A percentile compares a stretch with the other conserved stretches of the same genome.
phyloP scores from a whole-genome alignment of 2,113 vertebrate genomes.

The Aegypius monachus region DNA sequence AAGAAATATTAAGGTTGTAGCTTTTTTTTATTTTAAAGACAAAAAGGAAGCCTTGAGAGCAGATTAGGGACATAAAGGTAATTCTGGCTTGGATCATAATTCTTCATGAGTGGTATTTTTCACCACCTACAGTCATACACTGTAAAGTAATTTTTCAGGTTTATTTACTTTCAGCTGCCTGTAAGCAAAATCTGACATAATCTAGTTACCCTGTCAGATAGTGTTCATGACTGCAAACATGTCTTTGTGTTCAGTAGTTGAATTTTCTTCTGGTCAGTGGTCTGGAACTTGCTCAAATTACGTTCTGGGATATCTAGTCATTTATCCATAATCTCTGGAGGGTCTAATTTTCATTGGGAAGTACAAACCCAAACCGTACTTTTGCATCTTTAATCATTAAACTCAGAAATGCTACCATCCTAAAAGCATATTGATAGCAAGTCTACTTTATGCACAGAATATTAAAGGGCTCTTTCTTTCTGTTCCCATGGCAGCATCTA shows the following conservation, averaged over 20 bases:
- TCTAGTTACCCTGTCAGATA: constrained; percentile 61
- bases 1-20: constrained; percentile 67
- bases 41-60: constrained; percentile 46
- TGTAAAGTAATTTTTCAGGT: constrained; percentile 56
- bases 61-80: constrained; percentile 51
- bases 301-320: constrained; percentile 6
- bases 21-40: constrained; percentile 15
- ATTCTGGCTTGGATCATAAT: constrained; percentile 37
- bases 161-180: constrained; percentile 66
- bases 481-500: constrained; percentile 44
- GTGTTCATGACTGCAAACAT: constrained; percentile 6
- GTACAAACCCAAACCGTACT: background rate
- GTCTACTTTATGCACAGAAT: background rate
- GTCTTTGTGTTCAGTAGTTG: constrained; percentile 9
- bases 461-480: constrained; percentile 2
- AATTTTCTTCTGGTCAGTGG: constrained; percentile 46
- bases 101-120: constrained; percentile 50
- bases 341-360: constrained; percentile 11
- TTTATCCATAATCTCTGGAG: constrained; percentile 48
- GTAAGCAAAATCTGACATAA: constrained; percentile 66
- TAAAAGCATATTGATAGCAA: background rate
- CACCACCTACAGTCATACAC: constrained; percentile 37
- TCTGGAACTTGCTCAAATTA: constrained; percentile 46
- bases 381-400: constrained; percentile 24
- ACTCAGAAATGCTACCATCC: background rate